A percentile compares a stretch with the other conserved stretches of the same genome.
These are phyloP conservation scores for Drosophila formosana DNA, from an alignment of 2,888 invertebrate genomes.

Conservation along the genomic window DNA sequence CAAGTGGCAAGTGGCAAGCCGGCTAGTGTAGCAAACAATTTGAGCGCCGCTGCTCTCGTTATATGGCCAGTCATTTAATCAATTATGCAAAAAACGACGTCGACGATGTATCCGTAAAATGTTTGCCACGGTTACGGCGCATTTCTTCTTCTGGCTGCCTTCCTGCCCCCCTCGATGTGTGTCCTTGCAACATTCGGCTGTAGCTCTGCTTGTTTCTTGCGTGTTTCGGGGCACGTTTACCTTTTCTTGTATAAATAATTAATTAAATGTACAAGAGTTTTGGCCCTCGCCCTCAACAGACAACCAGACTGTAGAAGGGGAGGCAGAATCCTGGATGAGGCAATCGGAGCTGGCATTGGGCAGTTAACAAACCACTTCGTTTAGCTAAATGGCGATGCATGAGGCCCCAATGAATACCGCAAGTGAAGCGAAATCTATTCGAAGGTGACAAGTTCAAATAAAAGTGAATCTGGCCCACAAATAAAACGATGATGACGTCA, in stretches of 20 bases:
- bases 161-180: background rate
- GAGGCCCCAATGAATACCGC: slow-evolving; percentile 19
- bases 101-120: slow-evolving; percentile 76
- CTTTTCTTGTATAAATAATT: slow-evolving; percentile 80
- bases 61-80: slow-evolving; percentile 83
- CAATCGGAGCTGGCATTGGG: slow-evolving; percentile 55
- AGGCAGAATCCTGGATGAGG: background rate
- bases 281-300: slow-evolving; percentile 21
- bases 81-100: slow-evolving; percentile 83
- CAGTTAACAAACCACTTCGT: slow-evolving; percentile 65
- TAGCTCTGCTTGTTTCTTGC: slow-evolving; percentile 49
- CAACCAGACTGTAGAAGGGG: background rate
- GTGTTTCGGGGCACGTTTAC: slow-evolving; percentile 70
- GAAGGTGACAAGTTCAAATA: slow-evolving; percentile 23
- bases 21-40: slow-evolving; percentile 55
- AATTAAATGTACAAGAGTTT: slow-evolving; percentile 79
- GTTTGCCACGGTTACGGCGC: slow-evolving; percentile 65
- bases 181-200: slow-evolving; percentile 29
- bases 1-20: slow-evolving; percentile 27
- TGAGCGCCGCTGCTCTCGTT: slow-evolving; percentile 59
- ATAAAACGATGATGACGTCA: background rate
- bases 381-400: slow-evolving; percentile 55
- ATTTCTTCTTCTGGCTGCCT: slow-evolving; percentile 11
- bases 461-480: background rate
- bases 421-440: slow-evolving; percentile 35